A percentile compares a stretch with the other conserved stretches of the same genome.
Evolutionary conservation across 2,113 vertebrate genomes (phyloP).

Genomic region (Dromaius novaehollandiae): DNA sequence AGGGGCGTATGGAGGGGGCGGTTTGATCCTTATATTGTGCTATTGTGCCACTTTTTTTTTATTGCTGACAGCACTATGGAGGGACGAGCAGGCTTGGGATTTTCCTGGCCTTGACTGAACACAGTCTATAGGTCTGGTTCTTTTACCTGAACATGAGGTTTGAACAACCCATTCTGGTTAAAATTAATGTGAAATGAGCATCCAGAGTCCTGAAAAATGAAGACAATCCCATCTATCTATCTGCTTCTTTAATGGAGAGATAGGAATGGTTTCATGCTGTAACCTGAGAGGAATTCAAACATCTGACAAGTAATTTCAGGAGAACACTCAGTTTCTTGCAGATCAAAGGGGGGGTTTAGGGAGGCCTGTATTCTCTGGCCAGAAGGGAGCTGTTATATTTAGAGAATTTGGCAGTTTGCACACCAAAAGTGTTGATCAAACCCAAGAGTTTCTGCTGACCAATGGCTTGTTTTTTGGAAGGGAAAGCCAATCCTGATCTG

Average conservation of each 20-base stretch:
- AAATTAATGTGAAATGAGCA: not conserved
- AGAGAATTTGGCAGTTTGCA: not conserved
- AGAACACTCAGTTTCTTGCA: not conserved
- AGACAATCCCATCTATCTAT: not conserved
- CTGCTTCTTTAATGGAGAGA: not conserved
- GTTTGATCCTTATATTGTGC: not conserved
- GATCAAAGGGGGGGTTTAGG: not conserved
- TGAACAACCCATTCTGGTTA: not conserved
- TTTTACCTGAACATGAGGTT: not conserved
- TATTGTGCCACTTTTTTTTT: not conserved
- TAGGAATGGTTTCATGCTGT: constrained; percentile 1
- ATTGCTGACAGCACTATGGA: not conserved
- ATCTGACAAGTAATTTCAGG: not conserved
- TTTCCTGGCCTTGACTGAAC: not conserved
- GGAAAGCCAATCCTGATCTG: not conserved
- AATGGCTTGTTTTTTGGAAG: not conserved
- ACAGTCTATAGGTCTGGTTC: not conserved
- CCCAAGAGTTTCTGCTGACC: not conserved
- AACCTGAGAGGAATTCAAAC: not conserved
- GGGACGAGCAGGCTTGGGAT: not conserved
- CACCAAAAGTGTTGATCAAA: not conserved
- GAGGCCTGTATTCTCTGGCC: not conserved
- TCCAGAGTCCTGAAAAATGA: not conserved
- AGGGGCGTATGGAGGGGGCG: not conserved
- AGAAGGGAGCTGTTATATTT: not conserved